Evolutionary conservation across 2,113 vertebrate genomes (phyloP), one percentile per base, ranked within the genome.

Genomic region (Nothoprocta pentlandii): DNA sequence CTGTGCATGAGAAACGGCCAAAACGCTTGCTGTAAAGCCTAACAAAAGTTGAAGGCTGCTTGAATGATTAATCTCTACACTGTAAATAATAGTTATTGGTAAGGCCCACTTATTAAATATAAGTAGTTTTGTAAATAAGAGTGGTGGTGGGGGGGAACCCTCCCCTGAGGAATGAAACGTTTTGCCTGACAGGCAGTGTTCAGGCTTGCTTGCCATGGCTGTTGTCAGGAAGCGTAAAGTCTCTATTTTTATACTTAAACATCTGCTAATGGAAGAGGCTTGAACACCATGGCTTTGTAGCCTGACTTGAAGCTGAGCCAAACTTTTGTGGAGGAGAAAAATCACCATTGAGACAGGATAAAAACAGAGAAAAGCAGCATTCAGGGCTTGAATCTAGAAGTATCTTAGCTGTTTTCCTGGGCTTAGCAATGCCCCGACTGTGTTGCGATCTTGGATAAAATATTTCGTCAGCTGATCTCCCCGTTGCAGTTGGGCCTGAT

Each of bases 151-250:
- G 42, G 42, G 10, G 10, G 10, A 13, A 15, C 42, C 42, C 21
- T 69, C 32, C 14, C 69, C 0, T 41, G 54, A 59, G 78, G 46
- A 6, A 16, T 36, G 16, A 1, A 22, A 16, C 7, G 3, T 58
- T 76, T 89, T 14, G n/a, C 32, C 9, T 75, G 32, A 41, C 7
- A 58, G 69, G n/a, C 44, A 14, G 25, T 3, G 4, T 64, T 91
- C 34, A 79, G n/a, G 42, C 39, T 84, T 75, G 47, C n/a, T 73
- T 2, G 3, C 39, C 54, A 3, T 0, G 0, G 53, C 85, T 53
- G 6, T 58, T 84, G 44, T 66, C 58, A 82, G 42, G 59, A 95
- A 66, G 21, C 28, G 56, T 58, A 70, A 80, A 91, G 7, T 36
- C 28, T 47, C 6, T 28, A 21, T 25, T 71, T 95, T 58, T 13